Conservation (phyloP, 2,113 vertebrate species). For the Callorhinus ursinus region DNA sequence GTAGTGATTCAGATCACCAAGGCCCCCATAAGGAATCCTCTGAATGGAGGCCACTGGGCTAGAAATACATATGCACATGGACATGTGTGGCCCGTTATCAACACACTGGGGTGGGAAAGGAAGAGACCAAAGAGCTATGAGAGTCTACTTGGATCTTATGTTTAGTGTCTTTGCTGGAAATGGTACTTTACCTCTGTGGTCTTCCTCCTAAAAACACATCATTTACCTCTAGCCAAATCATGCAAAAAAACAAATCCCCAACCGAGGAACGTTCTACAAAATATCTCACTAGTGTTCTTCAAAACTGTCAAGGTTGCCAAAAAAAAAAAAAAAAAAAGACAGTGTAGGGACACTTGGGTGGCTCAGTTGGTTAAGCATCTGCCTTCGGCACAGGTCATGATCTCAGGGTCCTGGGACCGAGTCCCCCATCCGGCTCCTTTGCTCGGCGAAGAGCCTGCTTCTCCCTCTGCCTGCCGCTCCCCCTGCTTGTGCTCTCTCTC, state of each 20-base stretch:
- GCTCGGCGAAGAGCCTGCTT: background rate
- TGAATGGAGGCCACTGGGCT: background rate
- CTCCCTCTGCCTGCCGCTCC: background rate
- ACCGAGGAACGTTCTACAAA: background rate
- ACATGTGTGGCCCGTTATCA: background rate
- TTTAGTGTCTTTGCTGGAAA: background rate
- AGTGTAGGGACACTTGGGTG: background rate
- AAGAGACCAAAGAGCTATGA: background rate
- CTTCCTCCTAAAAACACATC: background rate
- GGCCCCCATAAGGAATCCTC: background rate
- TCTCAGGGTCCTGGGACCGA: background rate
- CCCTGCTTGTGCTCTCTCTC: background rate
- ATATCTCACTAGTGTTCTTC: background rate
- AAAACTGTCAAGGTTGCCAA: background rate
- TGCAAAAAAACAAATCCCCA: background rate
- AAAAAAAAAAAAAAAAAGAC: background rate
- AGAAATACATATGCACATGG: background rate
- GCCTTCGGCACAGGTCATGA: background rate
- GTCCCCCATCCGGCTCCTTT: background rate
- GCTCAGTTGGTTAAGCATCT: background rate
- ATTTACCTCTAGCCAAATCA: background rate
- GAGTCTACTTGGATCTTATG: background rate
- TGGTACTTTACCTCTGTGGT: background rate
- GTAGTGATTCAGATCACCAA: background rate
- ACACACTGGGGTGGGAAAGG: background rate